Conservation (phyloP, 2,797 vertebrate species). For the Siniperca scherzeri region DNA sequence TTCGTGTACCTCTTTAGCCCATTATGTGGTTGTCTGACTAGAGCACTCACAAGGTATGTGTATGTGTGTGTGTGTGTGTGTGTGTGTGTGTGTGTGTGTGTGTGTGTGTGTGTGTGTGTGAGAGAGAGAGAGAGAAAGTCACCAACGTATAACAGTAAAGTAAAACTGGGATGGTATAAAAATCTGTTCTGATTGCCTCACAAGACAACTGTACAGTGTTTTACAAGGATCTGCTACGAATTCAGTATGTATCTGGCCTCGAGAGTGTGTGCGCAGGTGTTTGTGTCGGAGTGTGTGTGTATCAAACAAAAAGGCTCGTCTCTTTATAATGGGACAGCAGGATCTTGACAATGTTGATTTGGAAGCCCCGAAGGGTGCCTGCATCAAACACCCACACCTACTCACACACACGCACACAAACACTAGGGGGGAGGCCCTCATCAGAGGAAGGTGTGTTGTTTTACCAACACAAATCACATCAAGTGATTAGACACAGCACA, state of each 20-base stretch:
- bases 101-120: slow-evolving; percentile 13
- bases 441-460: slow-evolving; percentile 78
- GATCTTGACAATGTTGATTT: slow-evolving; percentile 83
- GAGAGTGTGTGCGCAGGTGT: neutral
- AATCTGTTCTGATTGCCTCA: slow-evolving; percentile 54
- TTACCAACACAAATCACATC: slow-evolving; percentile 88
- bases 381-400: slow-evolving; percentile 62
- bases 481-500: slow-evolving; percentile 86
- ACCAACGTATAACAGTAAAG: slow-evolving; percentile 30
- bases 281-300: slow-evolving; percentile 11
- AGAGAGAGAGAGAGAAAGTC: neutral
- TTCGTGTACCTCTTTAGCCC: slow-evolving; percentile 76
- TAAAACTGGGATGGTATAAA: slow-evolving; percentile 31
- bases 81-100: slow-evolving; percentile 39
- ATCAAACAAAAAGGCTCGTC: slow-evolving; percentile 64
- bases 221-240: slow-evolving; percentile 33
- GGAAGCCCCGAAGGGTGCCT: slow-evolving; percentile 67
- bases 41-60: slow-evolving; percentile 51
- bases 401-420: slow-evolving; percentile 19
- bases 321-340: slow-evolving; percentile 78
- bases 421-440: slow-evolving; percentile 74
- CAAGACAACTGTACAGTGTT: slow-evolving; percentile 28
- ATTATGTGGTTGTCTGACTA: slow-evolving; percentile 75
- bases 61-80: slow-evolving; percentile 47
- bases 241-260: slow-evolving; percentile 26